phyloP scores from a whole-genome alignment of 2,113 vertebrate genomes.

The Perca fluviatilis region DNA sequence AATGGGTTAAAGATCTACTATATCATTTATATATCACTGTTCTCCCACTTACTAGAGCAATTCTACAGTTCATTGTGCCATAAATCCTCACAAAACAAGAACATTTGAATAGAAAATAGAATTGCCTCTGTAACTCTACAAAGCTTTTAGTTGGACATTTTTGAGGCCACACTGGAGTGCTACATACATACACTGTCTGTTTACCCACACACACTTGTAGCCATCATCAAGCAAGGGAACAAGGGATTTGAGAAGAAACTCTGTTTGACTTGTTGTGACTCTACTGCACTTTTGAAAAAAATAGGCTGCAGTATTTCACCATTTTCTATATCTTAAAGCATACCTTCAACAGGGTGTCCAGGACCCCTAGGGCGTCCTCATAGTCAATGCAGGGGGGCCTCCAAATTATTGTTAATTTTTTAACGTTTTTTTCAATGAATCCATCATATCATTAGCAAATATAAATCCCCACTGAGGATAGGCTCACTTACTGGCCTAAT shows the following conservation, averaged over 20 bases:
- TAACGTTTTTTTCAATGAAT: too few relatives aligned
- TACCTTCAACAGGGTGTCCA: too few relatives aligned
- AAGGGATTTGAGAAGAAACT: slow-evolving; percentile 5
- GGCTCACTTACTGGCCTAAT: too few relatives aligned
- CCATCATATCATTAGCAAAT: too few relatives aligned
- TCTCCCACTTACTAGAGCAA: neutral
- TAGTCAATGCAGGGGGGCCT: too few relatives aligned
- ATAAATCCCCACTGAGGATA: too few relatives aligned
- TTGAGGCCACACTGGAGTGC: neutral
- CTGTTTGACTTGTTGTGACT: slow-evolving; percentile 30
- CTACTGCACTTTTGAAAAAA: slow-evolving; percentile 1
- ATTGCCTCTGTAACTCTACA: neutral
- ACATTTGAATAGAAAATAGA: neutral
- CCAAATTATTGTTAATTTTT: too few relatives aligned
- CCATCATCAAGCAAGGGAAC: neutral
- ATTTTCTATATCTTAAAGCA: neutral
- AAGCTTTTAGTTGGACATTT: neutral
- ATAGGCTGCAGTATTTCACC: neutral
- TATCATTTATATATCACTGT: too few relatives aligned
- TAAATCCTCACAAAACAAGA: neutral
- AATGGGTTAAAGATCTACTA: neutral
- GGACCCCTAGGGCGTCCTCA: too few relatives aligned
- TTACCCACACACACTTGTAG: neutral
- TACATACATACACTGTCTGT: neutral
- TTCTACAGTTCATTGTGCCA: neutral